These are phyloP conservation scores for Lepus timidus DNA, from an alignment of 2,113 vertebrate genomes.

Conservation along the genomic window DNA sequence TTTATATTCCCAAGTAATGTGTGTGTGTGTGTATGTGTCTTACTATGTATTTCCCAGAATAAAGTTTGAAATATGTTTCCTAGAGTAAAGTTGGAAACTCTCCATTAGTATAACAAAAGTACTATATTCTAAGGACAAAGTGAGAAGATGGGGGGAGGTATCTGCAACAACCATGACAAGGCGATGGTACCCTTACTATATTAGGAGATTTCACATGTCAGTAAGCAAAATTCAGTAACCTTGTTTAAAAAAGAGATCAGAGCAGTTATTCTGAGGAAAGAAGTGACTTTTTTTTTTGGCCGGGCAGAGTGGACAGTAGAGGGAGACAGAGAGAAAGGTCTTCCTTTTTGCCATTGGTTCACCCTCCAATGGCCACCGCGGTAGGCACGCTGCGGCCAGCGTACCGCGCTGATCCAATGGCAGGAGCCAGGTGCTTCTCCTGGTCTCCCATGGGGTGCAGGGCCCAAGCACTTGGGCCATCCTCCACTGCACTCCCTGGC, in stretches of 20 bases:
- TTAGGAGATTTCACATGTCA: not conserved
- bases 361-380: too few species aligned
- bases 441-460: too few species aligned
- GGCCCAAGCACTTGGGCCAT: too few species aligned
- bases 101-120: conserved; percentile 32
- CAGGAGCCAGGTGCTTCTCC: too few species aligned
- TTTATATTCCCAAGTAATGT: not conserved
- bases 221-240: not conserved
- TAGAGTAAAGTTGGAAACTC: conserved; percentile 30
- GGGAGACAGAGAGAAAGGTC: too few species aligned
- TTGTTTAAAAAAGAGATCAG: not conserved
- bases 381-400: too few species aligned
- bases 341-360: too few species aligned
- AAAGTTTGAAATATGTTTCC: not conserved
- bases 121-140: conserved; percentile 33
- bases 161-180: not conserved
- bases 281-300: not conserved
- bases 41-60: not conserved
- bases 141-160: not conserved
- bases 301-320: too few species aligned
- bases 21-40: not conserved
- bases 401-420: too few species aligned
- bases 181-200: not conserved
- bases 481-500: too few species aligned
- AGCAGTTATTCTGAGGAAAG: not conserved